Percentiles rank a stretch among this genome's conserved stretches.
Conservation (phyloP, 2,797 vertebrate species). For the Anas bahamensis region DNA sequence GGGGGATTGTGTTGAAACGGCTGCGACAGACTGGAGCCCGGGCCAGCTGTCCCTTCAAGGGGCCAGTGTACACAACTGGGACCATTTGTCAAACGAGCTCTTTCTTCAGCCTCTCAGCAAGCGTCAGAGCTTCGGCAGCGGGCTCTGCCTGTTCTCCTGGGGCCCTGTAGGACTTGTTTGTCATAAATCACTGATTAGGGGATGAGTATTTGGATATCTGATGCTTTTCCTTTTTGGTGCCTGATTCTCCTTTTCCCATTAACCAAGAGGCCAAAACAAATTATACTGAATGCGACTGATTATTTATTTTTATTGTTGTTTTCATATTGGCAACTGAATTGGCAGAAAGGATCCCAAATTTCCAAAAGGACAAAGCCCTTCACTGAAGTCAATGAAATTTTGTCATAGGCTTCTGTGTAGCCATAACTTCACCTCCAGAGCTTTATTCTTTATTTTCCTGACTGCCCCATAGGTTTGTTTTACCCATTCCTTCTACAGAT, state of each 20-base stretch:
- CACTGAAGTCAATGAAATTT: background rate
- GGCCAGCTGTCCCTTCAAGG: background rate
- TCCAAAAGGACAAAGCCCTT: background rate
- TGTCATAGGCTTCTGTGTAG: background rate
- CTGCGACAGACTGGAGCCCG: background rate
- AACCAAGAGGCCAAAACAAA: background rate
- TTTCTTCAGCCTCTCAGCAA: background rate
- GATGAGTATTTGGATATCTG: background rate
- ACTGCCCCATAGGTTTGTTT: slow-evolving; percentile 15
- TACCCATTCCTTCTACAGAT: background rate
- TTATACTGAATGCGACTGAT: background rate
- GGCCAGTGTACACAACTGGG: background rate
- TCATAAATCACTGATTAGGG: background rate
- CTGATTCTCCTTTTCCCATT: background rate
- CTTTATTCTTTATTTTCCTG: slow-evolving; percentile 41
- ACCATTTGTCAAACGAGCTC: background rate
- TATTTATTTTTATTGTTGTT: background rate
- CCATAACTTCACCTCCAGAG: background rate
- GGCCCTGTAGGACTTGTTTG: accelerated
- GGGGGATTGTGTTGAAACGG: background rate
- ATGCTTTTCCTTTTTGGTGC: background rate
- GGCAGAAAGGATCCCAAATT: background rate
- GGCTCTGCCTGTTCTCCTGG: background rate
- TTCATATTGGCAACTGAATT: background rate
- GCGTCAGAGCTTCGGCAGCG: background rate